Conservation (phyloP, 1,140 invertebrate species). For the Lepidostoma basale region DNA sequence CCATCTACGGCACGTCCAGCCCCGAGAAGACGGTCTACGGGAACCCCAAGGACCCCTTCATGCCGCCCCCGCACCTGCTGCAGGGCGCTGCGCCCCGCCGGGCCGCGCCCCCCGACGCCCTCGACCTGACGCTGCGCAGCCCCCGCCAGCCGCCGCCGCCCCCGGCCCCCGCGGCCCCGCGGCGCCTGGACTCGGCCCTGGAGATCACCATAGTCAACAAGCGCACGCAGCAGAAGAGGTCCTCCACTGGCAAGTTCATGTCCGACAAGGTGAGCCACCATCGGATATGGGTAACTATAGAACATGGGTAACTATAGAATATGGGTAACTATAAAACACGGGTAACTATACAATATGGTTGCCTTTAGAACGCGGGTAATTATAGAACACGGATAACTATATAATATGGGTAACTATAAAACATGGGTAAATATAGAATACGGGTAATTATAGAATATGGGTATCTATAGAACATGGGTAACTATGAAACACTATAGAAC, state of each 20-base stretch:
- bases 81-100: slow-evolving; percentile 51
- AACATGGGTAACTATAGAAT: too few relatives aligned
- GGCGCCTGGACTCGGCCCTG: slow-evolving; percentile 48
- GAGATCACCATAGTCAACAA: slow-evolving; percentile 66
- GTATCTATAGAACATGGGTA: too few relatives aligned
- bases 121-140: too few relatives aligned
- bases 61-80: slow-evolving; percentile 57
- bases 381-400: too few relatives aligned
- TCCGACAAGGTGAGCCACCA: slow-evolving; percentile 53
- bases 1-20: slow-evolving; percentile 65
- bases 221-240: slow-evolving; percentile 53
- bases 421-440: too few relatives aligned
- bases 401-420: too few relatives aligned
- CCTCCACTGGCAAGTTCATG: slow-evolving; percentile 56
- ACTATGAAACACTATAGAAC: too few relatives aligned
- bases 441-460: too few relatives aligned
- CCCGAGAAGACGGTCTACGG: slow-evolving; percentile 72
- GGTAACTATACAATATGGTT: too few relatives aligned
- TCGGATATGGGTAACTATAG: too few relatives aligned
- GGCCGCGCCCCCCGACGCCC: slow-evolving; percentile 45
- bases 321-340: too few relatives aligned
- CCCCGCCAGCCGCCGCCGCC: slow-evolving; percentile 49
- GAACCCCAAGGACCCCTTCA: slow-evolving; percentile 70
- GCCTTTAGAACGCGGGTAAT: too few relatives aligned
- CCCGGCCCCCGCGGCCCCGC: slow-evolving; percentile 20